These are phyloP conservation scores for Lithophane leautieri DNA, from an alignment of 2,888 invertebrate genomes.

Conservation along the genomic window DNA sequence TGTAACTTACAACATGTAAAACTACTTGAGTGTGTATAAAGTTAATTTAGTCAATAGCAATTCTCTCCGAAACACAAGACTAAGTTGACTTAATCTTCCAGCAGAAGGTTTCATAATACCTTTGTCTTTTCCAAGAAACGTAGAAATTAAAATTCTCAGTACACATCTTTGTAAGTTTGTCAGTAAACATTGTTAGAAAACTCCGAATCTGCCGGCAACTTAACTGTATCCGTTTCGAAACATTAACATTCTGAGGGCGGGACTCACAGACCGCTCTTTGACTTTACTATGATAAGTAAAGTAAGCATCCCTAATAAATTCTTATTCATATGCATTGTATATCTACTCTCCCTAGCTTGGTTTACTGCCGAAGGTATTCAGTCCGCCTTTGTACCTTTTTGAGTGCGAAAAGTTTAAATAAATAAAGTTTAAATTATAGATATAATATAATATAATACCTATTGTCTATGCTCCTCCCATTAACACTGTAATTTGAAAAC, in stretches of 20 bases:
- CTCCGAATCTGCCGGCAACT: constrained; percentile 55
- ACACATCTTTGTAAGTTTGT: constrained; percentile 62
- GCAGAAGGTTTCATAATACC: constrained; percentile 32
- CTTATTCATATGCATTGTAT: no score
- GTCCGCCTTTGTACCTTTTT: no score
- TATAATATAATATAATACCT: no score
- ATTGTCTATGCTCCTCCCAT: no score
- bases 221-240: constrained; percentile 64
- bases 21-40: no score
- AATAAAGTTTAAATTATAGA: no score
- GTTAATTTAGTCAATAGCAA: background rate
- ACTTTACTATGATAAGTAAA: background rate
- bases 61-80: background rate
- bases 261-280: constrained; percentile 2
- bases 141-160: constrained; percentile 62
- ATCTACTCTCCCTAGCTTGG: no score
- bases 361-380: no score
- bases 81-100: constrained; percentile 24
- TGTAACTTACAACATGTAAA: background rate
- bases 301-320: background rate
- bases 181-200: constrained; percentile 61
- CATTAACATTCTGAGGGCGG: constrained; percentile 43
- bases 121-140: constrained; percentile 53
- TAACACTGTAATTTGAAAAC: background rate
- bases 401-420: no score